A percentile compares a stretch with the other conserved stretches of the same genome.
Evolutionary conservation across 2,888 invertebrate species (phyloP).

Genomic region (Orthosia incerta): DNA sequence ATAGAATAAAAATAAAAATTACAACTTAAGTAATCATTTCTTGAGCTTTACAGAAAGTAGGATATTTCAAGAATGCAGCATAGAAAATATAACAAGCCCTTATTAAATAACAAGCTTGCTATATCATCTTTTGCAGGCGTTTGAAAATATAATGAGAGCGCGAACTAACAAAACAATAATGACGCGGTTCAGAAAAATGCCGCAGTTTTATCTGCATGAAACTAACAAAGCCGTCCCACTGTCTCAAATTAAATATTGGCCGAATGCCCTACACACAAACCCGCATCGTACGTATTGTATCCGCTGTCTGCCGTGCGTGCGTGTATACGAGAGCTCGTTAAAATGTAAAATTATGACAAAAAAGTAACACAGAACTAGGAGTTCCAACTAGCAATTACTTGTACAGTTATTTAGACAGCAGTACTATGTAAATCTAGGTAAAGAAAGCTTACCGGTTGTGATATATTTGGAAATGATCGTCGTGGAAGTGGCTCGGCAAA

Average conservation of each 20-base stretch:
- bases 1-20: not conserved
- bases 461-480: constrained; percentile 90
- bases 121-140: constrained; percentile 32
- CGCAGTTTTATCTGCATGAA: not conserved
- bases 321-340: not conserved
- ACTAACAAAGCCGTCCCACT: not conserved
- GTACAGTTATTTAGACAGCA: not conserved
- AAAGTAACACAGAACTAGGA: constrained; percentile 24
- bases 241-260: constrained; percentile 46
- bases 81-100: not conserved
- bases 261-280: constrained; percentile 29
- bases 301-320: constrained; percentile 14
- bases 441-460: constrained; percentile 88
- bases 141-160: constrained; percentile 15
- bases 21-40: not conserved
- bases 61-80: not conserved
- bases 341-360: constrained; percentile 47
- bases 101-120: constrained; percentile 2
- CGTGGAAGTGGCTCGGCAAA: constrained; percentile 88
- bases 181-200: not conserved
- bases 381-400: not conserved
- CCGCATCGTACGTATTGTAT: not conserved
- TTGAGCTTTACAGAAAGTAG: not conserved
- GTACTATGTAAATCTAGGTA: not conserved
- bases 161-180: not conserved